Evolutionary conservation across 2,888 invertebrate genomes (phyloP), one percentile per base, ranked within the genome.

Genomic region (Cephus runcator): DNA sequence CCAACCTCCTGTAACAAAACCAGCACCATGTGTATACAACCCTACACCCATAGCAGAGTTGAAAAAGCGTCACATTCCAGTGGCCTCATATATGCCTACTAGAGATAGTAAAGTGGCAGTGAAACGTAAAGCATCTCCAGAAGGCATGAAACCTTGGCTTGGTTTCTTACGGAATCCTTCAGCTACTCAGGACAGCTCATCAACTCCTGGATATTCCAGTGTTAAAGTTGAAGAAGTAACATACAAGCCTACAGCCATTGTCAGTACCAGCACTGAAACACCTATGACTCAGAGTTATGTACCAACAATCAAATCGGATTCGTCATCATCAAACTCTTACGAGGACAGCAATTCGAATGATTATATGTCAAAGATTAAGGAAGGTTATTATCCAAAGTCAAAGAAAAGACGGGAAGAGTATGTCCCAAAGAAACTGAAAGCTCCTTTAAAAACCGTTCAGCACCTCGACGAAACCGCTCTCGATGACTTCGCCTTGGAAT

Each of bases 1-100:
- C 33, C 89, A 91, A 12, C 83, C 90, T n/a, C 80, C 88, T 31
- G 85, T 88, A 30, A 83, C 85, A 1, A 89, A 87, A 69, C 81
- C 88, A 3, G 82, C 85, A 4, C 81, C 88, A 12, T 90, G 89
- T 73, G 89, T 90, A 34, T 95, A 95, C 86, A 94, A 94, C 87
- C 95, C 95, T 34, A 95, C 95, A 3, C 95, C 95, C 0, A 95
- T 95, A 87, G 92, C 94, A 0, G 94, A 95, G 90, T 90, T 95
- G 40, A 91, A 91, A 80, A 92, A 92, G 77, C 88, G 91, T 23
- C 92, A 92, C 77, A 90, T 92, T 82, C 91, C 91, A 33, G 89
- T 91, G 75, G 82, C 88, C 34, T 86, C 88, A 15, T 91, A 91
- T 71, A 89, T 90, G 85, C 90, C 89, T 11, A 87, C 88, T 1